Evolutionary conservation across 2,113 vertebrate genomes (phyloP).

Genomic region (Rhabdomys dilectus): DNA sequence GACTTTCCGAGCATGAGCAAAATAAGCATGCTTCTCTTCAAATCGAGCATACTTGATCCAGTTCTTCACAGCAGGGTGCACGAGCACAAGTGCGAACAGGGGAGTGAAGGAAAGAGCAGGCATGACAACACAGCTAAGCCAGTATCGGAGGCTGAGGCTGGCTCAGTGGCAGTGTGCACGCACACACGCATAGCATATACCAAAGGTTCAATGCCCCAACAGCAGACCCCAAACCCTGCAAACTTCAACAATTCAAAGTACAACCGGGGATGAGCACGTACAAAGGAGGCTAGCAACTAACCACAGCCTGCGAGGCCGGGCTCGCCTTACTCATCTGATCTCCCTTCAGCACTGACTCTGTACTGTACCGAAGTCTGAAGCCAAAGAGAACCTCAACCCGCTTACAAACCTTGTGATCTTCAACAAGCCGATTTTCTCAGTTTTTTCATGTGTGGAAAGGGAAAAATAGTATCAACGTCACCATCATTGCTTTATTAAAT

Average conservation of each 20-base stretch:
- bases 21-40: slow-evolving; percentile 96
- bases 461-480: not conserved
- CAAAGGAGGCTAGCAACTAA: not conserved
- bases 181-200: not conserved
- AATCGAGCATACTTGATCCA: slow-evolving; percentile 99
- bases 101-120: slow-evolving; percentile 86
- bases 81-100: slow-evolving; percentile 91
- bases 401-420: not conserved
- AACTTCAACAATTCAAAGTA: not conserved
- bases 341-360: not conserved
- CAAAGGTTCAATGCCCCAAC: too few relatives aligned
- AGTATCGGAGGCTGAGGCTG: not conserved
- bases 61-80: slow-evolving; percentile 98
- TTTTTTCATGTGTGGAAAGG: not conserved
- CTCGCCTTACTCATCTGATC: not conserved
- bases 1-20: slow-evolving; percentile 94
- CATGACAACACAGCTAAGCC: not conserved
- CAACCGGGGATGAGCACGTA: accelerated
- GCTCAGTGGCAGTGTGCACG: not conserved
- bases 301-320: not conserved
- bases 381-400: not conserved
- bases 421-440: not conserved
- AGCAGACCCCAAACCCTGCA: not conserved
- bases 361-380: not conserved
- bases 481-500: not conserved